Evolutionary conservation across 2,888 invertebrate genomes (phyloP).

Genomic region (Campoletis raptor): DNA sequence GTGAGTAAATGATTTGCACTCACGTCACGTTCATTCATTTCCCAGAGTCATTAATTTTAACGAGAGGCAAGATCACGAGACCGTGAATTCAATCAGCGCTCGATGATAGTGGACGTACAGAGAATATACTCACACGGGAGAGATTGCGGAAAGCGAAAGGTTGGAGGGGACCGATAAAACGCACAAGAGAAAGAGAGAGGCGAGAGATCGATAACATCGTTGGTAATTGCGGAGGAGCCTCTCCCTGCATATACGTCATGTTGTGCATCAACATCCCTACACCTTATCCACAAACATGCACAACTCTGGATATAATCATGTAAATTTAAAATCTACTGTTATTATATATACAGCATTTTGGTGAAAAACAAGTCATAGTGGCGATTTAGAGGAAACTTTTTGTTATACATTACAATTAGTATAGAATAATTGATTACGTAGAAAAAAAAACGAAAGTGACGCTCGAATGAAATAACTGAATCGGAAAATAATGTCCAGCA

Average conservation of each 20-base stretch:
- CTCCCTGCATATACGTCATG: conserved; percentile 56
- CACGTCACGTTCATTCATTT: conserved; percentile 65
- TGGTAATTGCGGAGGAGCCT: conserved; percentile 56
- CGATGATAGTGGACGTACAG: conserved; percentile 62
- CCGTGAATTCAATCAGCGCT: conserved; percentile 66
- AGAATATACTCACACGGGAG: conserved; percentile 43
- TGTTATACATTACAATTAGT: background rate
- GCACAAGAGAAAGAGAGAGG: conserved; percentile 7
- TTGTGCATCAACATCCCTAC: conserved; percentile 53
- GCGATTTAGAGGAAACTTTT: background rate
- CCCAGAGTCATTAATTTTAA: conserved; percentile 67
- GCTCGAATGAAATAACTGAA: background rate
- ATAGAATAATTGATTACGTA: background rate
- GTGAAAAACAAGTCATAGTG: background rate
- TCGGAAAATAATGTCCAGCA: background rate
- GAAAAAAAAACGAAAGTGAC: background rate
- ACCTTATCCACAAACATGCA: conserved; percentile 2
- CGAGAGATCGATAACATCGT: conserved; percentile 56
- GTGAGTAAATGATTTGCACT: conserved; percentile 49
- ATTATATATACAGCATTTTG: background rate
- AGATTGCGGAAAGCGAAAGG: conserved; percentile 18
- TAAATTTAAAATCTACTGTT: background rate
- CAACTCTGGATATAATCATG: background rate
- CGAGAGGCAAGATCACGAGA: conserved; percentile 65
- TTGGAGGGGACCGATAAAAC: conserved; percentile 3